Evolutionary conservation across 2,888 invertebrate species (phyloP), one percentile per base, ranked within the genome.

Genomic region (Lysandra bellargus): DNA sequence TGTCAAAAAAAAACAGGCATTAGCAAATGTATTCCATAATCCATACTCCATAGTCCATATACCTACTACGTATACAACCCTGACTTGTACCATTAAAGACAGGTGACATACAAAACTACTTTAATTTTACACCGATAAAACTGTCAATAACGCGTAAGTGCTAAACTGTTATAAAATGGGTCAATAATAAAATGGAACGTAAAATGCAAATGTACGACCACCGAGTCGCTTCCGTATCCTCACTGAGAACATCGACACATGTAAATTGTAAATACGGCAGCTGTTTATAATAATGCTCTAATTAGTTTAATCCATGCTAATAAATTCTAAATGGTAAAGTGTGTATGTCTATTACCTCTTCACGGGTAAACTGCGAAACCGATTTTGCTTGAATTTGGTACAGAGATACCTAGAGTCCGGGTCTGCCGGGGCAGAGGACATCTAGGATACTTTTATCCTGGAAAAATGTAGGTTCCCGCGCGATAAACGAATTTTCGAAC

Each of bases 51-150:
- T 9, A 9, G 2, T 49, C 44, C 9, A 49, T 49, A 23, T 23
- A 49, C 49, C 49, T 12, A 49, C 44, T 44, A 2, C 49, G 49
- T 49, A 2, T 49, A 49, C 4, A 7, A 12, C 23, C 30, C 61
- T 64, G 61, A 30, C 61, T 23, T 30, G 30, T 30, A 12, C 23
- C 49, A 49, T 44, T 49, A 44, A 75, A 2, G 75, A 75, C 75
- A 75, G 75, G 75, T 75, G 75, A 44, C 49, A n/a, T 2, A 30
- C 75, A 53, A 9, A 14, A 49, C 4, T 57, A 57, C 57, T 57
- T 76, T 53, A 57, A 76, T 76, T 76, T 57, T 33, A 53, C 53
- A 33, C 57, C 33, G 53, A 76, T 76, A 76, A 75, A 76, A 53
- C 76, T 76, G 76, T 76, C 76, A 53, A 76, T 76, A 33, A 7